A percentile compares a stretch with the other conserved stretches of the same genome.
These are phyloP conservation scores for Heptranchias perlo DNA, from an alignment of 2,113 vertebrate genomes.

Conservation along the genomic window DNA sequence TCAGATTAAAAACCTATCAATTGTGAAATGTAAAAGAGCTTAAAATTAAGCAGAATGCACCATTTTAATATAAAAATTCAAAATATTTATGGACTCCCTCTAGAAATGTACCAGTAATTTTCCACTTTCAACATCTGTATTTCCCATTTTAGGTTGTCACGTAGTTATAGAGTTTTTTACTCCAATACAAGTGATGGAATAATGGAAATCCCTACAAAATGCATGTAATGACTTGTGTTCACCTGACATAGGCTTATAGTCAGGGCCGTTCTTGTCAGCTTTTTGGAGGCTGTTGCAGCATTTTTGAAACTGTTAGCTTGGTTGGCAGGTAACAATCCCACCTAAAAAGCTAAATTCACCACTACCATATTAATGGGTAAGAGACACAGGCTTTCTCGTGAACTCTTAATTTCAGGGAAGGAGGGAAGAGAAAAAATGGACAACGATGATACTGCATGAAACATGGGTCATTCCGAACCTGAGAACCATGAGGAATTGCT, in stretches of 20 bases:
- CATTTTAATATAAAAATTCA: not conserved
- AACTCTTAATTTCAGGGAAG: not conserved
- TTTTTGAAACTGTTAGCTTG: not conserved
- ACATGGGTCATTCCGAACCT: not conserved
- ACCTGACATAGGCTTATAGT: not conserved
- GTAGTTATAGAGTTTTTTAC: not conserved
- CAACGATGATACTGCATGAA: not conserved
- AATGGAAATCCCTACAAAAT: not conserved
- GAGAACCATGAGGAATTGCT: not conserved
- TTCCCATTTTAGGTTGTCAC: not conserved
- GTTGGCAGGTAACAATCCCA: not conserved
- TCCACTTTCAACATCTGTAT: not conserved
- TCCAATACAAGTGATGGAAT: not conserved
- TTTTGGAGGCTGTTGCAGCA: not conserved
- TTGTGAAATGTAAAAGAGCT: not conserved
- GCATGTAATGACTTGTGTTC: not conserved
- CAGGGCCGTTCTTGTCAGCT: not conserved
- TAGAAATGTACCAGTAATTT: not conserved
- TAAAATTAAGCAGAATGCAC: not conserved
- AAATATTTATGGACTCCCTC: no score
- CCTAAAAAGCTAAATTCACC: not conserved
- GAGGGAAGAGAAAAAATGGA: not conserved
- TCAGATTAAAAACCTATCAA: not conserved
- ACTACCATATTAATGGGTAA: not conserved
- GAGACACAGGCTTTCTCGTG: not conserved